Base-by-base conservation (phyloP, 2,888 invertebrate genomes). In the Luperina nickerlii region DNA sequence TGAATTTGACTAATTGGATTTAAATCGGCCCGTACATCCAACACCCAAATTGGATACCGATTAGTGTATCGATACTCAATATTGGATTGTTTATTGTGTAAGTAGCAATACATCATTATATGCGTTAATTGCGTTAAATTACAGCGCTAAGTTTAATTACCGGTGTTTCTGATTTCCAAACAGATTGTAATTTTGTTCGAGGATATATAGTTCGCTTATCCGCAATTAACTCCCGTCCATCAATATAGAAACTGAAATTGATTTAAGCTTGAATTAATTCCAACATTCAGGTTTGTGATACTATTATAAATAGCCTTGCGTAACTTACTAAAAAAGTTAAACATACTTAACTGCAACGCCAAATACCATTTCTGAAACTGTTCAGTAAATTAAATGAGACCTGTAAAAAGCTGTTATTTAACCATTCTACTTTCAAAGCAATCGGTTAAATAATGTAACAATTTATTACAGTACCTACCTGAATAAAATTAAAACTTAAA, bases 61-160 rank as follows among this genome's bases (percentile, higher is more conserved):
- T 89, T 89, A 82, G 90, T 89, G 86, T 84, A 90, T 88, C 88
- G 87, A 88, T 85, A 86, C 79, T 76, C 57, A 63, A 67, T 83
- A 85, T 90, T 92, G 94, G 94, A 95, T 94, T 95, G 92, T 95
- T 95, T 89, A 93, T 95, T 95, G 93, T 93, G 96, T 96, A 94
- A 94, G 96, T 96, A 82, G 69, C 63, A 2, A 92, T 87, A 63
- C 72, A 79, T 82, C 48, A 84, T 85, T 82, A 81, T 78, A 62
- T 84, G 80, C 73, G 79, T 85, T 90, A 91, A 89, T 88, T 89
- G 82, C 73, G 57, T 83, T 85, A 74, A 88, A 86, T 89, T 90
- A 87, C 81, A 73, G 83, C 69, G 79, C 74, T 79, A 60, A 69
- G 77, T 78, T 82, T 85, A 88, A 87, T 83, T 78, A 83, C 87